Percentiles rank a stretch among this genome's conserved stretches.
These are phyloP conservation scores for Samia ricini DNA, from an alignment of 1,140 invertebrate species.

Conservation along the genomic window DNA sequence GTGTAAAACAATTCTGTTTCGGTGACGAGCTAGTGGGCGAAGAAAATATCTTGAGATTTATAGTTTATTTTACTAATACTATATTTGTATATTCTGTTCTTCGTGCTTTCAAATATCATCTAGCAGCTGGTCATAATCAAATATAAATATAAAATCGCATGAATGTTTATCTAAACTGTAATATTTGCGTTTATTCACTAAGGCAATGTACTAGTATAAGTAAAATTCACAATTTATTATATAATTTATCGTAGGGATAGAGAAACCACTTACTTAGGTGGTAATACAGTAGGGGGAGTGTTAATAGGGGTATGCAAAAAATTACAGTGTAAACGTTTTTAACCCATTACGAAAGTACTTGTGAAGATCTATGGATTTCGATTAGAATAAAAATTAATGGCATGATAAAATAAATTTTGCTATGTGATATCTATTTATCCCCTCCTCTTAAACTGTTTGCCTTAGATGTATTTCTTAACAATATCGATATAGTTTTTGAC, in stretches of 20 bases:
- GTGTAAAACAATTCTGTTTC: slow-evolving; percentile 42
- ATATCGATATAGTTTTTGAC: neutral
- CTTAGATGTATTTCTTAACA: neutral
- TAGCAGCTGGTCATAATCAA: slow-evolving; percentile 33
- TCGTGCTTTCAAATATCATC: slow-evolving; percentile 30
- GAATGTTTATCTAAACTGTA: slow-evolving; percentile 20
- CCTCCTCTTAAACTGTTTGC: neutral
- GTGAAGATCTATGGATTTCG: neutral
- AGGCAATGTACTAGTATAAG: slow-evolving; percentile 1
- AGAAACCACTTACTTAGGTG: neutral
- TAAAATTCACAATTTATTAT: slow-evolving; percentile 31
- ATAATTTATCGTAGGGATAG: slow-evolving; percentile 20
- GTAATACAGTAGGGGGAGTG: neutral
- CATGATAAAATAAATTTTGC: neutral
- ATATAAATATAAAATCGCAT: slow-evolving; percentile 22
- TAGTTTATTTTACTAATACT: slow-evolving; percentile 47
- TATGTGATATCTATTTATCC: neutral
- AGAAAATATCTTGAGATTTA: slow-evolving; percentile 36
- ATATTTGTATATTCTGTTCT: slow-evolving; percentile 40
- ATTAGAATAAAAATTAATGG: neutral
- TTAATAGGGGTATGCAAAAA: neutral
- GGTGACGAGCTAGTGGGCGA: slow-evolving; percentile 24
- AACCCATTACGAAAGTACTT: neutral
- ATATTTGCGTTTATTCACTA: neutral
- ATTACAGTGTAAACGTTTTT: neutral